Base-by-base conservation (phyloP, 2,113 vertebrate species). In the Erythrocebus patas region DNA sequence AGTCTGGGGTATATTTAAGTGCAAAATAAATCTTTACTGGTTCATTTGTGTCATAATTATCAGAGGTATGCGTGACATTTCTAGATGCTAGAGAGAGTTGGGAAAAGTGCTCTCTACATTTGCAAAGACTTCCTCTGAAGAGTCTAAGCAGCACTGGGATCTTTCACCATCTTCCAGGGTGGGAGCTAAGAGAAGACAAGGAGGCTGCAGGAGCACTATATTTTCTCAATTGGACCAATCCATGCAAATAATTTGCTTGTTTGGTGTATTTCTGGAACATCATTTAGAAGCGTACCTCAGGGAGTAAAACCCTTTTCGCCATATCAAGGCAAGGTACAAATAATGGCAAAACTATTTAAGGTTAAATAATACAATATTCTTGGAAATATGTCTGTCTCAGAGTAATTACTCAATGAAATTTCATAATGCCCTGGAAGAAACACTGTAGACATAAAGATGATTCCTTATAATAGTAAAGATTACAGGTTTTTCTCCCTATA, bases 271-370 rank as follows among this genome's bases (percentile, higher is more conserved):
- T 96, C 40, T 75, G 57, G 48, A 96, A 27, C 20, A 85, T 89
- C 72, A 64, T 89, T 96, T 95, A 84, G 73, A 97, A 93, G 87
- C 50, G 18, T 14, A 96, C 32, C 89, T 84, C 86, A 89, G 91
- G 72, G 72, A 85, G 59, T 89, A 48, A 97, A 91, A 89, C 95
- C 64, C 93, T 95, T 80, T 75, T 17, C 32, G 32, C 27, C 9
- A 89, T 82, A 66, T 95, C 20, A 93, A 95, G 52, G 17, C 38
- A 96, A 75, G 30, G 52, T 59, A 38, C 45, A 96, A 96, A 87
- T 40, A 90, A 94, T 90, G 57, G 57, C 43, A 88, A 87, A 93
- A 64, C 61, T 80, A 68, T 81, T 88, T 88, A 84, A 87, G 35
- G 55, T 72, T 87, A 90, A 96, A 68, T 87, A 98, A 81, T 20